Percentiles rank a stretch among this genome's conserved stretches.
phyloP scores from a whole-genome alignment of 2,797 vertebrate genomes.

The Linurgus olivaceus region DNA sequence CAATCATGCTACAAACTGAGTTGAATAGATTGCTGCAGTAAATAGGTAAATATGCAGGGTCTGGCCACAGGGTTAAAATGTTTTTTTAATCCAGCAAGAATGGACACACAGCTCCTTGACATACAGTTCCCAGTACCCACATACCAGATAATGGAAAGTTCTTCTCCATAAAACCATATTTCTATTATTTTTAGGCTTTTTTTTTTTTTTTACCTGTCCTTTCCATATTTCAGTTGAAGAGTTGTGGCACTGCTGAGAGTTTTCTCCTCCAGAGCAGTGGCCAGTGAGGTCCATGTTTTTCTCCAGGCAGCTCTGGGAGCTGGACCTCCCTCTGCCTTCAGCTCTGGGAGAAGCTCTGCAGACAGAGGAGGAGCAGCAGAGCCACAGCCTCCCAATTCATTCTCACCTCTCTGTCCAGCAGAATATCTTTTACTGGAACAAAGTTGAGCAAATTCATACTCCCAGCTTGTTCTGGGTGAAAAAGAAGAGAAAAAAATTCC shows the following conservation, averaged over 20 bases:
- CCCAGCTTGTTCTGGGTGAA: not conserved
- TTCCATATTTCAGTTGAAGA: not conserved
- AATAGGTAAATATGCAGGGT: not conserved
- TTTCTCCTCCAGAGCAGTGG: not conserved
- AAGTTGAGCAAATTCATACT: not conserved
- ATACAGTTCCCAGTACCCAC: not conserved
- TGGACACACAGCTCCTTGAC: rapidly evolving
- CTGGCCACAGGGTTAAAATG: not conserved
- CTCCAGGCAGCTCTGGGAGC: not conserved
- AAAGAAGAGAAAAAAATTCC: not conserved
- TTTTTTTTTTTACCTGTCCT: not conserved
- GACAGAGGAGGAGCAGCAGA: not conserved
- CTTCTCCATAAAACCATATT: not conserved
- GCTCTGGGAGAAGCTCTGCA: not conserved
- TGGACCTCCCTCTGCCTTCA: not conserved
- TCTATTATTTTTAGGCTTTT: not conserved
- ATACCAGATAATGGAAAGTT: not conserved
- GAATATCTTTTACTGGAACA: not conserved
- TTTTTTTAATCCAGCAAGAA: not conserved
- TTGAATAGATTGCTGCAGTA: not conserved
- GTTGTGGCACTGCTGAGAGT: not conserved
- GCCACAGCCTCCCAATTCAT: not conserved
- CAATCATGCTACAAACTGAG: rapidly evolving
- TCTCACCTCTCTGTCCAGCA: not conserved
- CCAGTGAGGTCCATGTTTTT: not conserved